phyloP scores from a whole-genome alignment of 2,888 invertebrate genomes.

The Dioctria linearis region DNA sequence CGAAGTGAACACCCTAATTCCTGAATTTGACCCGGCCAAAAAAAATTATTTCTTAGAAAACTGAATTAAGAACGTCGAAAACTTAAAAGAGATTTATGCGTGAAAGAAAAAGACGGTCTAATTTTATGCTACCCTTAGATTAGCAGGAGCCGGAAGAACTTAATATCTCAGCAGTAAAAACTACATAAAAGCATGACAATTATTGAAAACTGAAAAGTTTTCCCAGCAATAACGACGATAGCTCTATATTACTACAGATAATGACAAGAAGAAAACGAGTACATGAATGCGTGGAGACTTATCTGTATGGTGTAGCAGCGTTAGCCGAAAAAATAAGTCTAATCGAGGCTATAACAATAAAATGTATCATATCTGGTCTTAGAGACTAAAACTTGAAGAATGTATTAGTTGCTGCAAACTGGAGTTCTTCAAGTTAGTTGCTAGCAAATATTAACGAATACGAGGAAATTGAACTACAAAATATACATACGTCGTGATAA shows the following conservation, averaged over 20 bases:
- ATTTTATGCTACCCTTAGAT: not conserved
- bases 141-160: slow-evolving; percentile 59
- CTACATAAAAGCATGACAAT: slow-evolving; percentile 59
- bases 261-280: not conserved
- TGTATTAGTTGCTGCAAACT: too few species aligned
- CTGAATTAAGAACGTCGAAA: slow-evolving; percentile 2
- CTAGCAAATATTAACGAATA: slow-evolving; percentile 20
- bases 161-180: slow-evolving; percentile 60
- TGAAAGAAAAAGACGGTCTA: not conserved
- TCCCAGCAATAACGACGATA: slow-evolving; percentile 2
- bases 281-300: not conserved
- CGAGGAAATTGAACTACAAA: not conserved
- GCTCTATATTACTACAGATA: not conserved
- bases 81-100: not conserved
- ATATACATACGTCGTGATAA: not conserved
- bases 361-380: too few species aligned
- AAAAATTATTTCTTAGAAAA: not conserved
- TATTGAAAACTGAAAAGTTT: slow-evolving; percentile 59
- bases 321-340: too few species aligned
- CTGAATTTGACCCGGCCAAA: not conserved
- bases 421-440: not conserved
- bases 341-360: too few species aligned
- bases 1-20: not conserved
- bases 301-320: too few species aligned
- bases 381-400: too few species aligned